A percentile compares a stretch with the other conserved stretches of the same genome.
Evolutionary conservation across 2,113 vertebrate species (phyloP).

Genomic region (Leptocoma aspasia): DNA sequence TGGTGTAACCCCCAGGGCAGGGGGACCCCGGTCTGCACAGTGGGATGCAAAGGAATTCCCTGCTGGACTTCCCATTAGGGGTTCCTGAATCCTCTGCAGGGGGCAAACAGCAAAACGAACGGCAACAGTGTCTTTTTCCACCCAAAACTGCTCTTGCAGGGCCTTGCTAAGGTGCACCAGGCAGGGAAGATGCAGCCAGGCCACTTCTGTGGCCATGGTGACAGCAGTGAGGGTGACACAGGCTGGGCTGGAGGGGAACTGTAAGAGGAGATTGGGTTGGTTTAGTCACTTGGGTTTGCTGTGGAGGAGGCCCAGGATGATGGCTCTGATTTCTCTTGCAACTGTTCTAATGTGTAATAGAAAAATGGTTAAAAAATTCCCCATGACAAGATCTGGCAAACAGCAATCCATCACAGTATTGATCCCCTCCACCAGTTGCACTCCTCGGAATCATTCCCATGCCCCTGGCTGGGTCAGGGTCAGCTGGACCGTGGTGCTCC

Average conservation of each 20-base stretch:
- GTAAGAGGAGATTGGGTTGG: fast-evolving
- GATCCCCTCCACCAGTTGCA: neutral
- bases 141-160: neutral
- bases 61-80: fast-evolving
- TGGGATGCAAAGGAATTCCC: too few relatives aligned
- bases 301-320: neutral
- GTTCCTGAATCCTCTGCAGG: fast-evolving
- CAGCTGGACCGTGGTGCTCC: fast-evolving
- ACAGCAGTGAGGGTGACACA: neutral
- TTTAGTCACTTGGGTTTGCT: fast-evolving
- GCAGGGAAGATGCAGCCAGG: neutral
- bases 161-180: fast-evolving
- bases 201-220: neutral
- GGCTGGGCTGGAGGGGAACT: neutral
- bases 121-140: fast-evolving
- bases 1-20: neutral
- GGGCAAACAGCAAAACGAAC: neutral
- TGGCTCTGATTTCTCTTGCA: neutral
- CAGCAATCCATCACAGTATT: neutral
- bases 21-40: neutral
- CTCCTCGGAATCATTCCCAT: neutral
- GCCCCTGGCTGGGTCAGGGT: neutral
- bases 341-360: neutral
- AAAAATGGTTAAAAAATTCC: neutral
- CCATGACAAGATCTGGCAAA: neutral